These are phyloP conservation scores for Leptinotarsa haldemani DNA, from an alignment of 2,888 invertebrate genomes.

Conservation along the genomic window DNA sequence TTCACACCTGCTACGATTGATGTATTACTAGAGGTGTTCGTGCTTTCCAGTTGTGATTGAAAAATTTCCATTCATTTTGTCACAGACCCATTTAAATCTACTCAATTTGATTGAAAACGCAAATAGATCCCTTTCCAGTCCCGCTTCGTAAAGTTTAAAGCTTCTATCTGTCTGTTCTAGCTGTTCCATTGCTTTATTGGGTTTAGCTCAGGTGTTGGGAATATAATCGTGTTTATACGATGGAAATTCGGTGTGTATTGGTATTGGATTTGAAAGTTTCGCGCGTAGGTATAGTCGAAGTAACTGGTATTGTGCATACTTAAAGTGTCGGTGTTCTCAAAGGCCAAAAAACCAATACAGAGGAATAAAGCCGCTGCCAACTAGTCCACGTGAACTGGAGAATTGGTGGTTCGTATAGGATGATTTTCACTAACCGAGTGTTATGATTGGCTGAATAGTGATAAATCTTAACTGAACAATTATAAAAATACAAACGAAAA, in stretches of 20 bases:
- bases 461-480: too few relatives aligned
- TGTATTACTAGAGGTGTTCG: constrained; percentile 19
- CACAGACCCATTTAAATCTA: constrained; percentile 41
- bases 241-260: constrained; percentile 1
- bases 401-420: too few relatives aligned
- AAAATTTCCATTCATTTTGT: constrained; percentile 42
- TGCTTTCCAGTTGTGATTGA: constrained; percentile 29
- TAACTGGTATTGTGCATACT: too few relatives aligned
- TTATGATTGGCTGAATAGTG: too few relatives aligned
- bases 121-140: constrained; percentile 17
- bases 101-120: constrained; percentile 44
- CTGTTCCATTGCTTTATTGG: constrained; percentile 20
- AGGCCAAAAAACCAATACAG: too few relatives aligned
- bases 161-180: not conserved
- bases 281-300: not conserved
- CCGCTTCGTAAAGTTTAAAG: not conserved
- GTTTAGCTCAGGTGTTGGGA: constrained; percentile 14
- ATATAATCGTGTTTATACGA: constrained; percentile 5
- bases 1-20: too few relatives aligned
- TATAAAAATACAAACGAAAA: too few relatives aligned
- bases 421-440: too few relatives aligned
- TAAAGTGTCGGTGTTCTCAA: too few relatives aligned
- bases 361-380: too few relatives aligned
- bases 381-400: too few relatives aligned
- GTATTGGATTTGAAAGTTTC: not conserved